Evolutionary conservation across 2,113 vertebrate genomes (phyloP).

Genomic region (Epinephelus moara): DNA sequence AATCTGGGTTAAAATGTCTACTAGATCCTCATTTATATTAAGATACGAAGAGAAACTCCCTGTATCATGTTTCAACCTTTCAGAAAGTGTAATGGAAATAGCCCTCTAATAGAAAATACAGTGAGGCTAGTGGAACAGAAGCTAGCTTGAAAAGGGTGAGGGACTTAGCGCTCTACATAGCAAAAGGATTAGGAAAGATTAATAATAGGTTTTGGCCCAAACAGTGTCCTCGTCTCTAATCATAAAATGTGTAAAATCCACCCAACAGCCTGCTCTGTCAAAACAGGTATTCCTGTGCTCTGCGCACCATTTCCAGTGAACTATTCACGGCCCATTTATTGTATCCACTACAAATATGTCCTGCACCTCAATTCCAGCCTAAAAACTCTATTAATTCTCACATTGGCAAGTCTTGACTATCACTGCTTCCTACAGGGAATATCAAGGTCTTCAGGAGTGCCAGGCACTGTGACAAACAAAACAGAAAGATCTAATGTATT

Average conservation of each 20-base stretch:
- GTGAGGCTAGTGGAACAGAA: slow-evolving; percentile 17
- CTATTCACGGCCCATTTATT: slow-evolving; percentile 12
- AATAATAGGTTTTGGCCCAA: slow-evolving; percentile 33
- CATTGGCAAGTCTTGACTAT: slow-evolving; percentile 21
- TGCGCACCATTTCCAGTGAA: neutral
- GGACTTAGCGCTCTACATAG: slow-evolving; percentile 7
- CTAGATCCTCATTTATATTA: slow-evolving; percentile 14
- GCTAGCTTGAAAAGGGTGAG: slow-evolving; percentile 27
- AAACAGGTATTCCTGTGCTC: slow-evolving; percentile 12
- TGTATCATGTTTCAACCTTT: neutral
- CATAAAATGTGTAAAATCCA: slow-evolving; percentile 23
- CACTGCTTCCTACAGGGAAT: slow-evolving; percentile 27
- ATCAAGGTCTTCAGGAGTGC: slow-evolving; percentile 32
- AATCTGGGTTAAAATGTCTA: slow-evolving; percentile 10
- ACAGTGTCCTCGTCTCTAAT: slow-evolving; percentile 1
- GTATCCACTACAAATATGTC: neutral
- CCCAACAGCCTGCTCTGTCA: slow-evolving; percentile 23
- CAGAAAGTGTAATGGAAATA: slow-evolving; percentile 21
- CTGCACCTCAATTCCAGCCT: neutral
- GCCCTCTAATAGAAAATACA: slow-evolving; percentile 3
- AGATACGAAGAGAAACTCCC: neutral
- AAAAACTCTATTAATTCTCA: slow-evolving; percentile 22
- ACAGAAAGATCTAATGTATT: slow-evolving; percentile 7
- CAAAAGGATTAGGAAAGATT: slow-evolving; percentile 47
- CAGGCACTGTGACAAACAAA: slow-evolving; percentile 17